Conservation (phyloP, 2,113 vertebrate species). For the Monopterus albus region DNA sequence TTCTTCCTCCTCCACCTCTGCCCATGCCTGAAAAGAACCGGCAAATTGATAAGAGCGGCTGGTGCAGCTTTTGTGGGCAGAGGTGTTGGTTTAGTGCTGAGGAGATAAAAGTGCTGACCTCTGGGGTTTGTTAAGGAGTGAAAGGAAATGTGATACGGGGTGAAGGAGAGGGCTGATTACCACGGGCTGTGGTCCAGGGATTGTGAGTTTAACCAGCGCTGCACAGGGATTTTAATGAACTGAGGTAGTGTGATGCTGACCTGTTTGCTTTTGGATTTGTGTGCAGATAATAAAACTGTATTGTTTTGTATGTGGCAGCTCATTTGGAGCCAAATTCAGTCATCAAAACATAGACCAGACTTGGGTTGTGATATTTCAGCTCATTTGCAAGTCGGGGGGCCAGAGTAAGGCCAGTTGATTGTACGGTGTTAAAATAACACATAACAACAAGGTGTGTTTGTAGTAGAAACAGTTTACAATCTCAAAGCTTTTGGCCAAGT, state of each 20-base stretch:
- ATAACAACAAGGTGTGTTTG: too few relatives aligned
- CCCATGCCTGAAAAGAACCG: conserved; percentile 2
- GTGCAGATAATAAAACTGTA: too few relatives aligned
- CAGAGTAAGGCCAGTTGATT: too few relatives aligned
- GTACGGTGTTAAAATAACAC: too few relatives aligned
- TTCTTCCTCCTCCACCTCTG: conserved; percentile 1
- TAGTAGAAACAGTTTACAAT: too few relatives aligned
- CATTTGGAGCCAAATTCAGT: too few relatives aligned
- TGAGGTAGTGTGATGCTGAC: neutral
- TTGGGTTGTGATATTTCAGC: too few relatives aligned
- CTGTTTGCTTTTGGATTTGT: accelerated
- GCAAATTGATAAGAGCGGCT: neutral
- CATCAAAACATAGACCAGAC: too few relatives aligned
- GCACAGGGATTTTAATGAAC: neutral
- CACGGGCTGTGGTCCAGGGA: neutral
- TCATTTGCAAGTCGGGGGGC: too few relatives aligned
- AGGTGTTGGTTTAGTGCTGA: conserved; percentile 12
- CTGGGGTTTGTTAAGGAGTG: conserved; percentile 21
- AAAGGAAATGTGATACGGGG: conserved; percentile 19
- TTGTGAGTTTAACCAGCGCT: too few relatives aligned
- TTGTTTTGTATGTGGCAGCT: too few relatives aligned
- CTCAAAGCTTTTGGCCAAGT: too few relatives aligned
- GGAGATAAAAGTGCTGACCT: conserved; percentile 40
- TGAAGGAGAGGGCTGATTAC: neutral
- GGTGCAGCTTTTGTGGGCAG: conserved; percentile 15